phyloP scores from a whole-genome alignment of 2,113 vertebrate genomes.

The Sitta europaea region DNA sequence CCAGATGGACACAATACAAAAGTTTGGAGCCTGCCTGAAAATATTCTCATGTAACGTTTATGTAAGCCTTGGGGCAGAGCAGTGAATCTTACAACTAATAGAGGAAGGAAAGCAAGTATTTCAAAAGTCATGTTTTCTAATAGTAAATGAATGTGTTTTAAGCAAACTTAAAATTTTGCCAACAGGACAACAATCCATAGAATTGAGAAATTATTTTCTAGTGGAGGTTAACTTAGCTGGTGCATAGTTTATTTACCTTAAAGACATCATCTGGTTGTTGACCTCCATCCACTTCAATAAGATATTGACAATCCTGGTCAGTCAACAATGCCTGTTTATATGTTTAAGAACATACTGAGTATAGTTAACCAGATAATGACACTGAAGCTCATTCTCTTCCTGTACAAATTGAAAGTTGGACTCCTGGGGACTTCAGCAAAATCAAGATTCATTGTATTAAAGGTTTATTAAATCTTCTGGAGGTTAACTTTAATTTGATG shows the following conservation, averaged over 20 bases:
- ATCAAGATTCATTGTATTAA: neutral
- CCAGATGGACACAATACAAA: neutral
- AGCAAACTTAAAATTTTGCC: neutral
- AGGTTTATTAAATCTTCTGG: neutral
- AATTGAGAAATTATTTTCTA: neutral
- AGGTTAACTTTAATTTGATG: neutral
- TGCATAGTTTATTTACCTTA: constrained; percentile 67
- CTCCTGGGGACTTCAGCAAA: neutral
- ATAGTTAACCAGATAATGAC: neutral
- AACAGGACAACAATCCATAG: neutral
- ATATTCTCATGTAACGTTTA: neutral
- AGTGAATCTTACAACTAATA: neutral
- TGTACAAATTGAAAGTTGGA: neutral
- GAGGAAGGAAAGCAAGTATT: neutral
- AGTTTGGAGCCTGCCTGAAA: neutral
- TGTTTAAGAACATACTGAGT: constrained; percentile 30
- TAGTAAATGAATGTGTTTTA: neutral
- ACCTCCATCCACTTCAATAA: constrained; percentile 90
- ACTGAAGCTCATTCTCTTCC: neutral
- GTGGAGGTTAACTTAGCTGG: neutral
- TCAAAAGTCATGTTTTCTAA: neutral
- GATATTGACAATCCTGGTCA: constrained; percentile 75
- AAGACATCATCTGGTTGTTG: constrained; percentile 75
- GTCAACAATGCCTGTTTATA: constrained; percentile 86
- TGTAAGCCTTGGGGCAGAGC: neutral